A percentile compares a stretch with the other conserved stretches of the same genome.
These are phyloP conservation scores for Caenorhabditis plicata DNA, from an alignment of 2,888 invertebrate genomes.

Conservation along the genomic window DNA sequence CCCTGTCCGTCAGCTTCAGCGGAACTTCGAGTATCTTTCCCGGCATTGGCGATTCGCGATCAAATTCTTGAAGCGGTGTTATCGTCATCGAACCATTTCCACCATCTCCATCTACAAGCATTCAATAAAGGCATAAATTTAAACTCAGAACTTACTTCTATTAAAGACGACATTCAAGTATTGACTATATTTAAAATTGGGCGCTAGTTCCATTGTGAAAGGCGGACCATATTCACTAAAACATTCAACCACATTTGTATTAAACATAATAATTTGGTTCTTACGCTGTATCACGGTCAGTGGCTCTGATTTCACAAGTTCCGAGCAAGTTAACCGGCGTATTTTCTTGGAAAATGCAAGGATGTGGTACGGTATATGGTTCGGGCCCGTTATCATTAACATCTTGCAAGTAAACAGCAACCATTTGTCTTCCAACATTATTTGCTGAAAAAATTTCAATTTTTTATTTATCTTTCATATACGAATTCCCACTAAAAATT, in stretches of 20 bases:
- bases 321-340: conserved; percentile 82
- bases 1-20: conserved; percentile 94
- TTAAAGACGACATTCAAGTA: conserved; percentile 95
- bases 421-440: conserved; percentile 80
- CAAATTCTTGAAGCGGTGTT: conserved; percentile 75
- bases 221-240: conserved; percentile 76
- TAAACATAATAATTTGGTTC: neutral
- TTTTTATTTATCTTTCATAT: neutral
- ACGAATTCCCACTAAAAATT: too few species aligned
- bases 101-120: conserved; percentile 81
- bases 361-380: conserved; percentile 83
- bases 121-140: neutral
- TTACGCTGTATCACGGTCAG: conserved; percentile 60
- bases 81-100: conserved; percentile 97
- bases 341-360: conserved; percentile 90
- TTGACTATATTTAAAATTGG: conserved; percentile 69
- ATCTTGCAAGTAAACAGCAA: conserved; percentile 78
- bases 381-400: conserved; percentile 89
- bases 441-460: conserved; percentile 69
- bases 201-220: conserved; percentile 73
- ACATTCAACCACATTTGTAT: conserved; percentile 1
- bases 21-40: conserved; percentile 82
- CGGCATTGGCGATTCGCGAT: conserved; percentile 55
- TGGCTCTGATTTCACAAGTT: conserved; percentile 58
- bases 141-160: conserved; percentile 76